These are phyloP conservation scores for Melanostoma scalare DNA, from an alignment of 2,888 invertebrate species.

Conservation along the genomic window DNA sequence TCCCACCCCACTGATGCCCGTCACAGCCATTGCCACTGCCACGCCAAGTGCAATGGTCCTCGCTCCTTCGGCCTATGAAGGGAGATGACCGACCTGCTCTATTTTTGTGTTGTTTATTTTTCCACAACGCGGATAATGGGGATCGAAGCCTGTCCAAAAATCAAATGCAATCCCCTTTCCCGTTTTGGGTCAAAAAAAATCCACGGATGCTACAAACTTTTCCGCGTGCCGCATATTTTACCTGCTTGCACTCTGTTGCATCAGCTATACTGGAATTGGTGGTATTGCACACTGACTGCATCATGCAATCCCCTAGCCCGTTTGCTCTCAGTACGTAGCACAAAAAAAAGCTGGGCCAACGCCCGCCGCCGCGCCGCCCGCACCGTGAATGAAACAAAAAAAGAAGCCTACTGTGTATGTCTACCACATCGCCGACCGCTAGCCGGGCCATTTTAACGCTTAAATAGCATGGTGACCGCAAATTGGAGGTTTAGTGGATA, in stretches of 20 bases:
- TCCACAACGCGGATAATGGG: conserved; percentile 66
- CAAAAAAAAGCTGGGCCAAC: conserved; percentile 48
- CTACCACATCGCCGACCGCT: conserved; percentile 54
- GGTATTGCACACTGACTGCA: conserved; percentile 66
- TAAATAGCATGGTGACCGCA: conserved; percentile 73
- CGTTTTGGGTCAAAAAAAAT: conserved; percentile 21
- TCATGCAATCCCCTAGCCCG: conserved; percentile 50
- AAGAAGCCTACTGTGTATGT: conserved; percentile 7
- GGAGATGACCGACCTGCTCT: conserved; percentile 66
- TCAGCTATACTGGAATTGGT: conserved; percentile 58
- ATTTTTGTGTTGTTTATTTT: conserved; percentile 61
- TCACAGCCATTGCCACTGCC: background rate
- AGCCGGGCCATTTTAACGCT: conserved; percentile 71
- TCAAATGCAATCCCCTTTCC: conserved; percentile 55
- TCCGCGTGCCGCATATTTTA: conserved; percentile 72
- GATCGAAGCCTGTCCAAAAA: conserved; percentile 69
- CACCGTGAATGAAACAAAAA: conserved; percentile 29
- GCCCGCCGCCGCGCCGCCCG: conserved; percentile 63
- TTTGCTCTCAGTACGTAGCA: conserved; percentile 62
- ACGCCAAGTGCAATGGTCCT: conserved; percentile 48
- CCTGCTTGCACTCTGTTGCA: conserved; percentile 73
- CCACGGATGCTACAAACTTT: conserved; percentile 49
- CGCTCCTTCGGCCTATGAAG: conserved; percentile 26
- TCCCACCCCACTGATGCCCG: background rate
- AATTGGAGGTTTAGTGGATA: conserved; percentile 72